Percentiles rank a stretch among this genome's conserved stretches.
Conservation (phyloP, 2,113 vertebrate species). For the Stomatorhinus ivindoensis region DNA sequence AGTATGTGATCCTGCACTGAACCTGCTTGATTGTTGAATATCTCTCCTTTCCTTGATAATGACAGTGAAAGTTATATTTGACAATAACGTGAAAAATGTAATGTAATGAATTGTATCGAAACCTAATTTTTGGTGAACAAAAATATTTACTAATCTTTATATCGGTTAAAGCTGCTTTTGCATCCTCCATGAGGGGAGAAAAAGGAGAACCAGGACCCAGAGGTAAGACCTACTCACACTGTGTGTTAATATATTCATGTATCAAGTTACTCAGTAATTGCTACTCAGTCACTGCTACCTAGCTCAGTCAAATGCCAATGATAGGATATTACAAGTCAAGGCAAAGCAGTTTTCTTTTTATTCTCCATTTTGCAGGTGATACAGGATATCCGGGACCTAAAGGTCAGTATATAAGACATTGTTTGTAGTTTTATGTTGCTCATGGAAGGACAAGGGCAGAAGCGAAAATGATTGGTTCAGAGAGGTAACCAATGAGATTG, state of each 20-base stretch:
- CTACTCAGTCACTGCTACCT: not conserved
- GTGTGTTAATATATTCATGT: not conserved
- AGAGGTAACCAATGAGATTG: too few species aligned
- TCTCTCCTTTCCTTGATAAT: not conserved
- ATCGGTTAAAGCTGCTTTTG: slow-evolving; percentile 38
- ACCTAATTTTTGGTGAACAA: not conserved
- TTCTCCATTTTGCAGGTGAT: slow-evolving; percentile 40
- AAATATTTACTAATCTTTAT: not conserved
- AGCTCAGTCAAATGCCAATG: not conserved
- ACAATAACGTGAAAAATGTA: not conserved
- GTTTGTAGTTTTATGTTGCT: not conserved
- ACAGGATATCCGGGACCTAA: slow-evolving; percentile 39
- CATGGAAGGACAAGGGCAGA: too few species aligned
- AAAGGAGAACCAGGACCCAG: slow-evolving; percentile 69
- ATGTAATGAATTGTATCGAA: not conserved
- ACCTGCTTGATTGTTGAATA: not conserved
- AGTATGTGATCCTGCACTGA: not conserved
- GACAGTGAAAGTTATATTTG: not conserved
- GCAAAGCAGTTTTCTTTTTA: not conserved
- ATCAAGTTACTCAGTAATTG: not conserved
- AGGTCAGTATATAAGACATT: slow-evolving; percentile 33
- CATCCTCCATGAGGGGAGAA: slow-evolving; percentile 63
- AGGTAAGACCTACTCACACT: slow-evolving; percentile 58
- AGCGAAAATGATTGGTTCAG: too few species aligned
- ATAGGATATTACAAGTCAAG: not conserved